Evolutionary conservation across 2,888 invertebrate species (phyloP).

Genomic region (Marasmarcha lunaedactyla): DNA sequence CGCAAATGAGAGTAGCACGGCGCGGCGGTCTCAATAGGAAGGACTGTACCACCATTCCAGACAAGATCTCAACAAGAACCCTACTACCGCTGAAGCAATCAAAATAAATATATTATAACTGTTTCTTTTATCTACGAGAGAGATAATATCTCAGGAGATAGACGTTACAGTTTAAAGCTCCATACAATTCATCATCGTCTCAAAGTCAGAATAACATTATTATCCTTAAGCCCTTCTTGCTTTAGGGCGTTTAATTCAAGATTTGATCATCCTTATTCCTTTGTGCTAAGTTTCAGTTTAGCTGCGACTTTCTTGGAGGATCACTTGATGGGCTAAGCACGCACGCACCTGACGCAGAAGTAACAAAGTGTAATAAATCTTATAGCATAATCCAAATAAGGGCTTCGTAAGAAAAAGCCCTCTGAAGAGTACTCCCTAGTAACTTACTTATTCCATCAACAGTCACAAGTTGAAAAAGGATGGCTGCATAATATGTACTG

Average conservation of each 20-base stretch:
- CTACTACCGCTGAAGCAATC: too few relatives aligned
- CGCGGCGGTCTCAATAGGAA: too few relatives aligned
- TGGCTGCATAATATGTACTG: too few relatives aligned
- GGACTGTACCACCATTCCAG: too few relatives aligned
- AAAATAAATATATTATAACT: too few relatives aligned
- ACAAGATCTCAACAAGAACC: too few relatives aligned
- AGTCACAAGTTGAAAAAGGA: too few relatives aligned
- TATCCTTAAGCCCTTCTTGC: background rate
- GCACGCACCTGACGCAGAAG: constrained; percentile 24
- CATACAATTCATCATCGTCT: background rate
- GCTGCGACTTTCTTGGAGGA: background rate
- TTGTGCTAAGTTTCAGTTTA: background rate
- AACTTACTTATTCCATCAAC: too few relatives aligned
- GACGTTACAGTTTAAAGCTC: background rate
- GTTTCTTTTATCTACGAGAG: too few relatives aligned
- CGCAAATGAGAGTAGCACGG: too few relatives aligned
- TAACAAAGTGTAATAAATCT: constrained; percentile 35
- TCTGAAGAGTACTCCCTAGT: constrained; percentile 10
- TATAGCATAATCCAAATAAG: constrained; percentile 33
- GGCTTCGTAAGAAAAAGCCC: constrained; percentile 24
- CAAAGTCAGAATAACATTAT: background rate
- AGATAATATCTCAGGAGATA: background rate
- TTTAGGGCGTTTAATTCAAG: background rate
- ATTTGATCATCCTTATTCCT: background rate
- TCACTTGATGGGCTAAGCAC: background rate